Percentiles rank a stretch among this genome's conserved stretches.
Conservation (phyloP, 2,797 vertebrate species). For the Ibycter americanus region DNA sequence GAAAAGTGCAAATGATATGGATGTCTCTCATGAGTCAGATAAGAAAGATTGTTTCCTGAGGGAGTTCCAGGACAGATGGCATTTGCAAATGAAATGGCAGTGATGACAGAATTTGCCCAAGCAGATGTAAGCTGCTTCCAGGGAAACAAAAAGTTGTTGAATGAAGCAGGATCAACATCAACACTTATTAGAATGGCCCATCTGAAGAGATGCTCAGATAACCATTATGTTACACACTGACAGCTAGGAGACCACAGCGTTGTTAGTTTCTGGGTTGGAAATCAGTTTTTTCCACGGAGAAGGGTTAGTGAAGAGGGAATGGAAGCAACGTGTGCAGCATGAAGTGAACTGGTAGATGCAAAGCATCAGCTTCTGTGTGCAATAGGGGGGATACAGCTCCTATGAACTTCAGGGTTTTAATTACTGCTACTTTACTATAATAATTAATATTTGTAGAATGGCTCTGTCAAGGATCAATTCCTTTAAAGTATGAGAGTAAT, state of each 20-base stretch:
- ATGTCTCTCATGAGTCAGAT: not conserved
- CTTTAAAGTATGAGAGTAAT: not conserved
- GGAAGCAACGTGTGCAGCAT: not conserved
- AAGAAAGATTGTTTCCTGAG: constrained; percentile 41
- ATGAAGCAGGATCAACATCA: constrained; percentile 50
- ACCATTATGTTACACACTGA: not conserved
- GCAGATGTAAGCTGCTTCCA: constrained; percentile 54
- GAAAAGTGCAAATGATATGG: not conserved
- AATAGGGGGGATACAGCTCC: not conserved
- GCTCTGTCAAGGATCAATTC: not conserved
- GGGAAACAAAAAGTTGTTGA: constrained; percentile 58
- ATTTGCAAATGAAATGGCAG: constrained; percentile 49
- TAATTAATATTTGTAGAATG: not conserved
- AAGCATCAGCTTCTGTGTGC: not conserved
- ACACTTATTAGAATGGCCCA: constrained; percentile 15
- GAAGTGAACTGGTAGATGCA: not conserved
- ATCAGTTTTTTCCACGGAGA: not conserved
- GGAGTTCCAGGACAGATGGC: constrained; percentile 48
- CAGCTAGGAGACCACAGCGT: not conserved
- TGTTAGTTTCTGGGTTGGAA: not conserved
- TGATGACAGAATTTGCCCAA: constrained; percentile 59
- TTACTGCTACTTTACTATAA: not conserved
- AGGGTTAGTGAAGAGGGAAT: not conserved
- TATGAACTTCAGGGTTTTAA: not conserved
- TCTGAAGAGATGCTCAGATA: constrained; percentile 22